Evolutionary conservation across 1,140 invertebrate genomes (phyloP).

Genomic region (Asobara japonica): DNA sequence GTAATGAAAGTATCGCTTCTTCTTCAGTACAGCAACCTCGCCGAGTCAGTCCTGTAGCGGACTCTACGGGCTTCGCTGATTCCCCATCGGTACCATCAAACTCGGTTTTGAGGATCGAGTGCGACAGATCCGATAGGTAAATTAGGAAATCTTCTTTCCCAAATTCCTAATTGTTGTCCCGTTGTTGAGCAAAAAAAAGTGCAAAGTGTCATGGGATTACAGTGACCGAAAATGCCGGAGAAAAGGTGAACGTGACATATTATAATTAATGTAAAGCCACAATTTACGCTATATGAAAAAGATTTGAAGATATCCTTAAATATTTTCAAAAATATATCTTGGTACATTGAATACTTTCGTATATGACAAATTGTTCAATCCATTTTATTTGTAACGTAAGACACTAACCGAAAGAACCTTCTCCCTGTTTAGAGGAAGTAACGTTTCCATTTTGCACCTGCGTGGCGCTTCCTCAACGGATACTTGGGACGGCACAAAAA

Average conservation of each 20-base stretch:
- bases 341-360: no score
- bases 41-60: slow-evolving; percentile 57
- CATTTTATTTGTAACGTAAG: no score
- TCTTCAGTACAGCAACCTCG: slow-evolving; percentile 55
- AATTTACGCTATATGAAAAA: background rate
- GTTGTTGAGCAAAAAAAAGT: background rate
- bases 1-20: slow-evolving; percentile 48
- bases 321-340: no score
- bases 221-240: background rate
- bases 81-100: slow-evolving; percentile 24
- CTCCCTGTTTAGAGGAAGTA: slow-evolving; percentile 66
- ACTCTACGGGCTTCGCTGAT: slow-evolving; percentile 54
- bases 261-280: background rate
- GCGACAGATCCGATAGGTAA: slow-evolving; percentile 36
- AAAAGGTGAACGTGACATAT: background rate
- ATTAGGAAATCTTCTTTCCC: background rate
- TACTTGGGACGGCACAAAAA: slow-evolving; percentile 64
- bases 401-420: no score
- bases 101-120: slow-evolving; percentile 17
- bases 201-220: background rate
- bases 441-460: slow-evolving; percentile 69
- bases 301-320: no score
- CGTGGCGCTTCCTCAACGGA: slow-evolving; percentile 68
- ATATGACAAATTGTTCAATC: no score
- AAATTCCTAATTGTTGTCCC: background rate